Percentiles rank a stretch among this genome's conserved stretches.
Conservation (phyloP, 37 sponge, comb jelly and placozoan species). For the Aphrocallistes beatrix region DNA sequence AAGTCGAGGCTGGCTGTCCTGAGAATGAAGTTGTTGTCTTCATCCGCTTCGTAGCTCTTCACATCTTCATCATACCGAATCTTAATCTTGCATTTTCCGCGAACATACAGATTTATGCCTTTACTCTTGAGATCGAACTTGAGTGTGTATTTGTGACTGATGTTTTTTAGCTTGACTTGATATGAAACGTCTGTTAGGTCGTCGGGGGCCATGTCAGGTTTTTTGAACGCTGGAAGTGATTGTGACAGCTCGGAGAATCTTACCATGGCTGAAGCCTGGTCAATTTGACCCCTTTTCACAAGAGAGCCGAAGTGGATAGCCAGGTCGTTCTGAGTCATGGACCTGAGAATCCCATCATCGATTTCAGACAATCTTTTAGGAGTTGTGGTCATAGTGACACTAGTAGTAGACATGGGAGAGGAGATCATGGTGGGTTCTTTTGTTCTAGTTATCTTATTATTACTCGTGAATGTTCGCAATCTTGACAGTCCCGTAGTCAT, state of each 20-base stretch:
- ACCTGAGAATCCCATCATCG: background rate
- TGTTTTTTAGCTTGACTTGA: background rate
- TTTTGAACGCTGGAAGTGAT: background rate
- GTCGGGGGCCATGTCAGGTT: background rate
- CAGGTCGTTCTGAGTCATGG: background rate
- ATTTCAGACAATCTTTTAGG: background rate
- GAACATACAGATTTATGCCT: background rate
- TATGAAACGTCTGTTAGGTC: background rate
- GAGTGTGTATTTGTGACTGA: background rate
- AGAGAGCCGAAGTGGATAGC: conserved; percentile 1
- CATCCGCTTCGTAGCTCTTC: background rate
- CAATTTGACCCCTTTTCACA: background rate
- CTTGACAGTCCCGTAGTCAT: too few species aligned
- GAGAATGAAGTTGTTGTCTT: background rate
- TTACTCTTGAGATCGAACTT: background rate
- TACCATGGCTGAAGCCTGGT: background rate
- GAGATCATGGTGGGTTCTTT: background rate
- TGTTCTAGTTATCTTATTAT: background rate
- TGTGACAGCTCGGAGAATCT: background rate
- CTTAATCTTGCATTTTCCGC: background rate
- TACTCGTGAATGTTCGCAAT: background rate
- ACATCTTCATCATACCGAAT: background rate
- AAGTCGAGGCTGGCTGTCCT: background rate
- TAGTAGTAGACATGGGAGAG: background rate
- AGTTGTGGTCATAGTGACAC: background rate